phyloP scores from a whole-genome alignment of 2,888 invertebrate genomes.

The Synergus japonicus region DNA sequence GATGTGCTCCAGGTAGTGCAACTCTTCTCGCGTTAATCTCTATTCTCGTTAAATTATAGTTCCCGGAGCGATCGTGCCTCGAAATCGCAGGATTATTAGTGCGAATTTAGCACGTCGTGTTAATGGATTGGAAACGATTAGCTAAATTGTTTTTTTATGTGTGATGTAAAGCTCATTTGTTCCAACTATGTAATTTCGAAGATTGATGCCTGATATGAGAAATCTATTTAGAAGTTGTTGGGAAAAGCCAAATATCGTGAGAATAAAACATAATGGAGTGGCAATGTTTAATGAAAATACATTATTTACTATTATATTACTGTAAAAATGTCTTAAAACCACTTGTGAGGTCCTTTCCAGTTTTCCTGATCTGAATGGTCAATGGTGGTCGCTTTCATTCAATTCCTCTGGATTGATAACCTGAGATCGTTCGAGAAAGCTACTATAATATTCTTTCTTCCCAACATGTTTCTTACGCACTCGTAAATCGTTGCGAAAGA shows the following conservation, averaged over 20 bases:
- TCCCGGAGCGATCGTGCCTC: constrained; percentile 12
- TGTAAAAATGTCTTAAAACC: no score
- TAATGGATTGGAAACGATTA: constrained; percentile 25
- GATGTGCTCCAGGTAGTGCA: constrained; percentile 27
- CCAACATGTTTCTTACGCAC: background rate
- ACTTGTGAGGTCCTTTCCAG: no score
- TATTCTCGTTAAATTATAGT: constrained; percentile 27
- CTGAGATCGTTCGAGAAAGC: background rate
- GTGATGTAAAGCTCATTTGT: background rate
- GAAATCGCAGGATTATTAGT: constrained; percentile 13
- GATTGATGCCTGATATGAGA: background rate
- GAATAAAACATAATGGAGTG: background rate
- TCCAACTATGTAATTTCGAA: background rate
- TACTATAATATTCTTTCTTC: no score
- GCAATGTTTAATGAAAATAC: background rate
- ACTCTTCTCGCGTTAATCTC: constrained; percentile 11
- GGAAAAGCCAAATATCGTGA: background rate
- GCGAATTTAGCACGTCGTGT: constrained; percentile 12
- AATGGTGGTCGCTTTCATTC: no score
- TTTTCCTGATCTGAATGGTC: no score
- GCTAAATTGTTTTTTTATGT: background rate
- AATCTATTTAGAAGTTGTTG: background rate
- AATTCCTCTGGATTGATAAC: background rate
- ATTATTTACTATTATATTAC: background rate
- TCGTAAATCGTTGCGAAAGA: constrained; percentile 12